Conservation (phyloP, 2,113 vertebrate genomes). For the Callithrix jacchus region DNA sequence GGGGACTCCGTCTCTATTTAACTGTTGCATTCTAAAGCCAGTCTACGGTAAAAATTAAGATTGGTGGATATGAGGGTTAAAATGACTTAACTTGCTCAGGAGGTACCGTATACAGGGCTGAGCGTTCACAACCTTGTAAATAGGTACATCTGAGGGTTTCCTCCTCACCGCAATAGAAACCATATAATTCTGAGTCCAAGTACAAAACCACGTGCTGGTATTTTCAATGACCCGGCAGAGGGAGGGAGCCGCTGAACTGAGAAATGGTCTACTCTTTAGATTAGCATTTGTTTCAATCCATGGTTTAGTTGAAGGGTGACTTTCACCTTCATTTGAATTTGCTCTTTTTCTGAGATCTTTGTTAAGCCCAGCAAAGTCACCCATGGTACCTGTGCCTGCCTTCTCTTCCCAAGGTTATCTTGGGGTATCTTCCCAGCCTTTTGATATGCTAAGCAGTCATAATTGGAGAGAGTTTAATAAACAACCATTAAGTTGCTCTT, state of each 20-base stretch:
- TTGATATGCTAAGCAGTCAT: slow-evolving; percentile 8
- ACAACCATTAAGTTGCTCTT: slow-evolving; percentile 26
- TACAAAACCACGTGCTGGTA: neutral
- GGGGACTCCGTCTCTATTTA: neutral
- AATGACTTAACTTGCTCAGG: neutral
- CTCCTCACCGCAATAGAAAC: neutral
- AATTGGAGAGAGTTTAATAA: slow-evolving; percentile 47
- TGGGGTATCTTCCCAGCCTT: neutral
- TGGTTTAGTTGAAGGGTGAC: neutral
- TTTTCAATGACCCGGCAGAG: neutral
- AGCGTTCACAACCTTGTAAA: neutral
- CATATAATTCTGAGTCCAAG: neutral
- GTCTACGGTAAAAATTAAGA: neutral
- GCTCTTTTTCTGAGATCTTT: neutral
- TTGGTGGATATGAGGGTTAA: neutral
- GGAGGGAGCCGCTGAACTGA: neutral
- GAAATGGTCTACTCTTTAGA: neutral
- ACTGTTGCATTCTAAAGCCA: neutral
- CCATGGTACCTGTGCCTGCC: neutral
- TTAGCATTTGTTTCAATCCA: neutral
- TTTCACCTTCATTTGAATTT: neutral
- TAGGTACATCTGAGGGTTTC: neutral
- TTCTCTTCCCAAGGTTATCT: slow-evolving; percentile 15
- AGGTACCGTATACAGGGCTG: neutral
- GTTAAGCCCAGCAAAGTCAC: neutral